These are phyloP conservation scores for Clupea harengus DNA, from an alignment of 2,113 vertebrate species.

Conservation along the genomic window DNA sequence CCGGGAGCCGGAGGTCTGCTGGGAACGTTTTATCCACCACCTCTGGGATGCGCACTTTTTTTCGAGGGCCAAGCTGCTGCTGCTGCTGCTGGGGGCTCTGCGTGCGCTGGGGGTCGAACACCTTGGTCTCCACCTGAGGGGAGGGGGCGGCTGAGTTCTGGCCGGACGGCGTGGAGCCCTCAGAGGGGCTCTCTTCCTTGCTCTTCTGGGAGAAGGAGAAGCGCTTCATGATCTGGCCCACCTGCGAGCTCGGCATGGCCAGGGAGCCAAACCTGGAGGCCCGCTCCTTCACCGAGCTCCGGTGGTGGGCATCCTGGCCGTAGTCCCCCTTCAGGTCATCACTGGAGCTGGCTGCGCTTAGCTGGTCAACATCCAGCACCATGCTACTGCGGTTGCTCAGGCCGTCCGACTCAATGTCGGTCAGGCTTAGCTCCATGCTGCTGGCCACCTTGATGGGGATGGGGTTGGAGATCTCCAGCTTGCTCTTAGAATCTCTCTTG, in stretches of 20 bases:
- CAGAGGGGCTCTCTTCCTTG: constrained; percentile 76
- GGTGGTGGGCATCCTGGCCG: constrained; percentile 58
- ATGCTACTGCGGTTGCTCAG: constrained; percentile 75
- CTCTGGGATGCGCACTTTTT: constrained; percentile 72
- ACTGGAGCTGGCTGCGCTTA: constrained; percentile 78
- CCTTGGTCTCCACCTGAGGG: constrained; percentile 75
- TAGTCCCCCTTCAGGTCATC: constrained; percentile 70
- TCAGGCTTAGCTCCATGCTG: constrained; percentile 82
- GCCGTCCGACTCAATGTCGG: constrained; percentile 79
- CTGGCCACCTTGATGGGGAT: constrained; percentile 94
- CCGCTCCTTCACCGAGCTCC: constrained; percentile 85
- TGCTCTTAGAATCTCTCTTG: constrained; percentile 83
- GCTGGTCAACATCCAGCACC: constrained; percentile 76
- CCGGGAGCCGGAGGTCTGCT: constrained; percentile 78
- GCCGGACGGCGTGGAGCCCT: constrained; percentile 78
- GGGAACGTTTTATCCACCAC: constrained; percentile 81
- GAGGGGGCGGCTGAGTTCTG: constrained; percentile 77
- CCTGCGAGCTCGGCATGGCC: constrained; percentile 82
- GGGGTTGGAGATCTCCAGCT: constrained; percentile 91
- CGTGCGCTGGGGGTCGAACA: constrained; percentile 65
- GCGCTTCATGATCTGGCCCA: constrained; percentile 77
- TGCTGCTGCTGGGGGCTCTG: constrained; percentile 52
- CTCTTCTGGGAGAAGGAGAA: constrained; percentile 81
- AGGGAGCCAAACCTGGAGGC: constrained; percentile 89
- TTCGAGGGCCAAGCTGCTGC: constrained; percentile 17